Conservation (phyloP, 64 coral and sea anemone genomes). For the Porites lutea region DNA sequence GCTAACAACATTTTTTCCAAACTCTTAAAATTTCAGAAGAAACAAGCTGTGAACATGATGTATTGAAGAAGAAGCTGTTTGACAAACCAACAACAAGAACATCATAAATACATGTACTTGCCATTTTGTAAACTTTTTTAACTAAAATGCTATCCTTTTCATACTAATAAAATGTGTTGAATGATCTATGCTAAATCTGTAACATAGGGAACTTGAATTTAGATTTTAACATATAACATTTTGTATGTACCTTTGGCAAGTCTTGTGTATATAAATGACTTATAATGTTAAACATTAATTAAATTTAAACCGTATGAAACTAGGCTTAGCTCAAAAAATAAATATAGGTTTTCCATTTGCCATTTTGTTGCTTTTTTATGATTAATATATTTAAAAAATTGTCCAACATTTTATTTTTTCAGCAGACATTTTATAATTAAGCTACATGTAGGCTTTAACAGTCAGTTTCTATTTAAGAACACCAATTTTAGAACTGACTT, state of each 20-base stretch:
- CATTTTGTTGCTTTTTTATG: too few species aligned
- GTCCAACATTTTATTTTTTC: too few species aligned
- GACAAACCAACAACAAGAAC: neutral
- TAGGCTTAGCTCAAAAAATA: too few species aligned
- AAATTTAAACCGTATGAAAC: too few species aligned
- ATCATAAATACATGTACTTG: neutral
- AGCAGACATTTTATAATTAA: too few species aligned
- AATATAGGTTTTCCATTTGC: too few species aligned
- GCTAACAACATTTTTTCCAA: constrained; percentile 32
- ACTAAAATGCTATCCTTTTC: neutral
- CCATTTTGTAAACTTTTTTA: neutral
- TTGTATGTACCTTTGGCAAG: neutral
- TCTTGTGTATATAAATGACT: neutral
- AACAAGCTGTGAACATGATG: constrained; percentile 22
- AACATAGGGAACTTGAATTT: neutral
- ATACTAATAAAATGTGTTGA: neutral
- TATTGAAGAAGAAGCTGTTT: constrained; percentile 16
- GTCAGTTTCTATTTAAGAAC: too few species aligned
- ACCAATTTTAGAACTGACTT: too few species aligned
- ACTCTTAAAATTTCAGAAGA: constrained; percentile 53
- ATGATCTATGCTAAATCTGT: neutral
- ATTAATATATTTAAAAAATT: too few species aligned
- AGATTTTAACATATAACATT: constrained; percentile 10
- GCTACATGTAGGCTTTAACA: too few species aligned
- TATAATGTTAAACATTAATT: too few species aligned